A percentile compares a stretch with the other conserved stretches of the same genome.
Evolutionary conservation across 2,888 invertebrate species (phyloP).

Genomic region (Meliscaeva auricollis): DNA sequence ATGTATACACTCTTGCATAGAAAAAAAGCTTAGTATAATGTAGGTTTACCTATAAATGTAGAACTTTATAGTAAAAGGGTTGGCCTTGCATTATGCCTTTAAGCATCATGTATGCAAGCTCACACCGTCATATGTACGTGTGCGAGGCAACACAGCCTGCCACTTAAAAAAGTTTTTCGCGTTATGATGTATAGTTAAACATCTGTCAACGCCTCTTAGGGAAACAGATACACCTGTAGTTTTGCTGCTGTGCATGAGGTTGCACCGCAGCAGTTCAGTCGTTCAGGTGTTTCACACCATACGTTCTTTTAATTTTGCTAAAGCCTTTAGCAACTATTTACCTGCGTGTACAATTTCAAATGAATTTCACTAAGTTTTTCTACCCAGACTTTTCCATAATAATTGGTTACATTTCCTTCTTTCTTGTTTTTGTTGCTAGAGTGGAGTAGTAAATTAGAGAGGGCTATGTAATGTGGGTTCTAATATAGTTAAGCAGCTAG

Average conservation of each 20-base stretch:
- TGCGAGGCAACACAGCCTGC: slow-evolving; percentile 20
- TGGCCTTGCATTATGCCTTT: slow-evolving; percentile 19
- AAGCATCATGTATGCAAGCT: slow-evolving; percentile 17
- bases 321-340: slow-evolving; percentile 1
- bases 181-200: slow-evolving; percentile 17
- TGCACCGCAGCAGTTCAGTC: not conserved
- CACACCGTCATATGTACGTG: not conserved
- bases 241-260: not conserved
- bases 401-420: not conserved
- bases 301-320: slow-evolving; percentile 20
- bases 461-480: not conserved
- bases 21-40: not conserved
- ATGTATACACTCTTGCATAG: not conserved
- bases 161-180: slow-evolving; percentile 31
- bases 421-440: not conserved
- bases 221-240: not conserved
- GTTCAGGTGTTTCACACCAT: slow-evolving; percentile 8
- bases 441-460: not conserved
- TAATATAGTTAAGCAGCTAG: too few species aligned
- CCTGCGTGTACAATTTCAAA: not conserved
- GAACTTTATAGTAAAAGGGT: slow-evolving; percentile 13
- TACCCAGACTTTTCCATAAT: not conserved
- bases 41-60: not conserved
- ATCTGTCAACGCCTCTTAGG: slow-evolving; percentile 23
- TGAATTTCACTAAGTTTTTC: slow-evolving; percentile 6